Conservation (phyloP, 2,113 vertebrate species). For the Tetrao urogallus region DNA sequence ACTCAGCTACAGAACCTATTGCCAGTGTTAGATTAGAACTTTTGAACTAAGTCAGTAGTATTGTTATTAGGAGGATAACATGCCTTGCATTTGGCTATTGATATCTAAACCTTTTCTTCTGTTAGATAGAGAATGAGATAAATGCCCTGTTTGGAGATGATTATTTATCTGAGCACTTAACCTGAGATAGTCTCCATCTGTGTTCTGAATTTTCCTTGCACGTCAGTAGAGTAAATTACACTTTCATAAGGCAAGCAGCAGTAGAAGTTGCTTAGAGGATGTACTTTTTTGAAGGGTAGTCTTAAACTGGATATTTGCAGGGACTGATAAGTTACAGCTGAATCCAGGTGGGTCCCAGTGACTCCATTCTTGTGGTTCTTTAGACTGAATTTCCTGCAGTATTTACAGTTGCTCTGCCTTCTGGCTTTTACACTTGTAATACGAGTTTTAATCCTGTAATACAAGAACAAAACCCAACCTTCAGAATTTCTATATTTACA, state of each 20-base stretch:
- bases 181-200: background rate
- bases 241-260: background rate
- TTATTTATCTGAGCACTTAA: background rate
- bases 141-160: background rate
- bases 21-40: background rate
- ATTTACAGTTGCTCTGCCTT: background rate
- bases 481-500: background rate
- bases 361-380: background rate
- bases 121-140: background rate
- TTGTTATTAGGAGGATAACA: background rate
- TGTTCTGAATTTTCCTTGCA: background rate
- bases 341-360: background rate
- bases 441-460: conserved; percentile 8
- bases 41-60: background rate
- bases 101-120: background rate
- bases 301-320: background rate
- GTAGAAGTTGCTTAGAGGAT: background rate
- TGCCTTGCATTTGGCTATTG: background rate
- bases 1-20: background rate
- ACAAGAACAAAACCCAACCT: background rate
- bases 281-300: background rate
- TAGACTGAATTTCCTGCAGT: background rate
- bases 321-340: background rate
- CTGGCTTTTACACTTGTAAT: background rate
- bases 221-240: background rate